Evolutionary conservation across 1,140 invertebrate genomes (phyloP), one percentile per base, ranked within the genome.

Genomic region (Trigoniulus corallinus): DNA sequence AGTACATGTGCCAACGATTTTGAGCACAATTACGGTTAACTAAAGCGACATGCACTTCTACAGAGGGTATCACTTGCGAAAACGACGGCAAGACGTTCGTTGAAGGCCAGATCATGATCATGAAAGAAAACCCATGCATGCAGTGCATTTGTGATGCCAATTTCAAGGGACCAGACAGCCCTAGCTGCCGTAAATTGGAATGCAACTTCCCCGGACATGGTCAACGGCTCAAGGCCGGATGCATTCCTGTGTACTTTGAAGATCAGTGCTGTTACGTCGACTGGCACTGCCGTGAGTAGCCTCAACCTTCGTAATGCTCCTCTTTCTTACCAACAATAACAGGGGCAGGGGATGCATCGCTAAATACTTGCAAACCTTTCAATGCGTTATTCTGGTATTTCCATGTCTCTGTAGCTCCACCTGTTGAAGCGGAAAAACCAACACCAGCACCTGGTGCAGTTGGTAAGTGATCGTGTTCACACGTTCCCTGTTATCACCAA

Each of bases 271-370:
- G 65, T 50, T 73, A 71, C 1, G 69, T 73, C 43, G 63, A 60
- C 21, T 73, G 70, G 56, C 58, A 65, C 49, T 74, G 72, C 55
- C 64, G 71, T 71, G 64, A 72, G 67, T 54, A n/a, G n/a, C n/a
- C n/a, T n/a, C n/a, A n/a, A n/a, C n/a, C n/a, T n/a, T n/a, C n/a
- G n/a, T n/a, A n/a, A n/a, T n/a, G n/a, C n/a, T n/a, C n/a, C n/a
- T n/a, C n/a, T n/a, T n/a, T n/a, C n/a, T n/a, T n/a, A n/a, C n/a
- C n/a, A n/a, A n/a, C n/a, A n/a, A n/a, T n/a, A n/a, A n/a, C n/a
- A n/a, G 12, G 21, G 12, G 42, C 42, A 13, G 10, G 10, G 10
- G 42, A 13, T 44, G 21, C 10, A 13, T 12, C 21, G 7, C 21
- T 13, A 10, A 44, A 44, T 10, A 21, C 21, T 44, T 10, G 21